Evolutionary conservation across 2,797 vertebrate genomes (phyloP).

Genomic region (Psittacula echo): DNA sequence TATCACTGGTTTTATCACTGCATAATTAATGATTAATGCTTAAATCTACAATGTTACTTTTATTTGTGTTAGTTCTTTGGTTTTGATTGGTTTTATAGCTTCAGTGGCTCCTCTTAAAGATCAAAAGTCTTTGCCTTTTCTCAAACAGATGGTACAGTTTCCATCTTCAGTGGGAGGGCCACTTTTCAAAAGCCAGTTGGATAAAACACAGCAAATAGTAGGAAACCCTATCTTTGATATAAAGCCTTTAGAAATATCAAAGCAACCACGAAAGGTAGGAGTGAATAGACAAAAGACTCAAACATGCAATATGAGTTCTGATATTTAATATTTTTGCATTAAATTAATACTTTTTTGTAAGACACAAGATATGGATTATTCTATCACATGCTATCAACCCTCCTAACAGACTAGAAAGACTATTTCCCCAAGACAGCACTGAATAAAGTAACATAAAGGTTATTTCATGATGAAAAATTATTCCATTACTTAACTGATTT

Average conservation of each 20-base stretch:
- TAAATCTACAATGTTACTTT: not conserved
- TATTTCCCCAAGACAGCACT: not conserved
- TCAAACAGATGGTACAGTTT: slow-evolving; percentile 9
- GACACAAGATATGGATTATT: not conserved
- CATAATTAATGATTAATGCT: not conserved
- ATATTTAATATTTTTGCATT: not conserved
- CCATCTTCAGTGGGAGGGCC: not conserved
- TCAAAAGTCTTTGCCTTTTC: slow-evolving; percentile 19
- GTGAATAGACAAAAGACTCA: not conserved
- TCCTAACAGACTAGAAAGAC: not conserved
- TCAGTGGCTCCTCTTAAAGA: not conserved
- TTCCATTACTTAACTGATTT: not conserved
- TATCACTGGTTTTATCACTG: not conserved
- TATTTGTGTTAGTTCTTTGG: not conserved
- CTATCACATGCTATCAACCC: not conserved
- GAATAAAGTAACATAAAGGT: not conserved
- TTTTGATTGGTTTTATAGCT: not conserved
- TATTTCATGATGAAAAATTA: not conserved
- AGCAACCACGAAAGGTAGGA: not conserved
- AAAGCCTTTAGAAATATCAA: not conserved
- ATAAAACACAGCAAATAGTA: not conserved
- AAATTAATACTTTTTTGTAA: not conserved
- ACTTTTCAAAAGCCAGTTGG: not conserved
- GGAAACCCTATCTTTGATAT: not conserved
- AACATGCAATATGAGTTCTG: not conserved